Base-by-base conservation (phyloP, 1,140 invertebrate species). In the Hermatobates lingyangjiaoensis region DNA sequence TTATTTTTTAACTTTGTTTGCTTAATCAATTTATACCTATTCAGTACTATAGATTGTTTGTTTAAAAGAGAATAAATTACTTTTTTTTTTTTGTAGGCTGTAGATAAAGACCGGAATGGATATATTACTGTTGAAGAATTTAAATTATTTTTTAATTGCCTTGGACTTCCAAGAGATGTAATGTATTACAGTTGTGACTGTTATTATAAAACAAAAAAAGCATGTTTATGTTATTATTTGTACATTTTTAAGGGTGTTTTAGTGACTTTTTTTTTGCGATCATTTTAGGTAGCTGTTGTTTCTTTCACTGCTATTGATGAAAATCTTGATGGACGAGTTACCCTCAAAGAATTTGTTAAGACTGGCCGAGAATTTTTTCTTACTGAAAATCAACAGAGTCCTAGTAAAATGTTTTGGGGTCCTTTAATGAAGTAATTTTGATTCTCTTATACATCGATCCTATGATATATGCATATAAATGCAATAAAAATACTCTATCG, bases 321-420 rank as follows among this genome's bases (percentile, higher is more conserved):
- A 42, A 83, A 87, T 63, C 71, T 73, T 59, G 81, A 86, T 65
- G 82, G 82, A 28, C 77, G 76, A 65, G 66, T 87, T 27, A 81
- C 75, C 30, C 60, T 76, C 18, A 75, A 84, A 62, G 83, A 87
- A 62, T 87, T 87, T 61, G 73, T 86, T 1, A 78, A 77, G 61
- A 67, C 83, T 40, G 83, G 83, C 12, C 75, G 78, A 52, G 81
- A 87, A 47, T 87, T 79, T 65, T 85, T 87, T 65, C 65, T 80
- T 15, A 77, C 77, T 1, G 80, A 86, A 65, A 79, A 88, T 64
- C 74, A 82, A 57, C 72, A 66, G 2, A 74, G 70, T 57, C 79
- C 84, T 34, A 85, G 81, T 58, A 84, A 82, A 67, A 77, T 83
- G 69, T 87, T 88, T 59, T 88, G 83, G 82, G 84, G 84, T 30